These are phyloP conservation scores for Camponotus fellah DNA, from an alignment of 2,888 invertebrate genomes.

Conservation along the genomic window DNA sequence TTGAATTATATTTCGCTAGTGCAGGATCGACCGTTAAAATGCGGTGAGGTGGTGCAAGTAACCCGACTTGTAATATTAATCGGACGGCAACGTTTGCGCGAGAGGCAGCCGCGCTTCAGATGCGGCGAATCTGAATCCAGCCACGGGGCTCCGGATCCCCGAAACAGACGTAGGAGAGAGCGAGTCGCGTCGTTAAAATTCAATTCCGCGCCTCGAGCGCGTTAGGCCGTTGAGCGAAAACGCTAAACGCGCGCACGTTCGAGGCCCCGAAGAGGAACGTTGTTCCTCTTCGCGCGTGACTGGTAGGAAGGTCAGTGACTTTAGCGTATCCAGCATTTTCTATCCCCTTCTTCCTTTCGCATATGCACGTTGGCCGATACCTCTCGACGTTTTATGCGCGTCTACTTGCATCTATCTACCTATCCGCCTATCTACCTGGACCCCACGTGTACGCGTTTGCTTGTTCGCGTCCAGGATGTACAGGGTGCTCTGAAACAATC, in stretches of 20 bases:
- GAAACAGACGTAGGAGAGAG: constrained; percentile 26
- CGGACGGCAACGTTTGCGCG: constrained; percentile 16
- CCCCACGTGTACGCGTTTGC: constrained; percentile 12
- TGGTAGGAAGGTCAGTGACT: constrained; percentile 51
- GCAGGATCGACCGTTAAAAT: constrained; percentile 27
- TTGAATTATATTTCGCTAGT: constrained; percentile 4
- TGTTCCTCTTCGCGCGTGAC: constrained; percentile 47
- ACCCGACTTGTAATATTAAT: constrained; percentile 37
- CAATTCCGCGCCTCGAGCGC: constrained; percentile 37
- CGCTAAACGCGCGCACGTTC: constrained; percentile 44
- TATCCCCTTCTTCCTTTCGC: constrained; percentile 32
- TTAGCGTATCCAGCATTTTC: constrained; percentile 38
- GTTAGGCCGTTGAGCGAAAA: constrained; percentile 37
- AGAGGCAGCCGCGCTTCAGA: constrained; percentile 19
- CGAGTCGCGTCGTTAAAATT: constrained; percentile 45
- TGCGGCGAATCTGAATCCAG: constrained; percentile 22
- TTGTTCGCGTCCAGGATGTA: constrained; percentile 18
- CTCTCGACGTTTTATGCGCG: constrained; percentile 22
- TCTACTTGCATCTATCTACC: background rate
- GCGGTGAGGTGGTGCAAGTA: background rate
- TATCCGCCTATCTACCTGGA: background rate
- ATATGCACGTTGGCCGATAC: background rate
- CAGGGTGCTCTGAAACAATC: background rate
- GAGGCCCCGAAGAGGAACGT: constrained; percentile 37
- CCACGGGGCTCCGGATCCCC: background rate